These are phyloP conservation scores for Eulemur macaco DNA, from an alignment of 2,113 vertebrate genomes.

Conservation along the genomic window DNA sequence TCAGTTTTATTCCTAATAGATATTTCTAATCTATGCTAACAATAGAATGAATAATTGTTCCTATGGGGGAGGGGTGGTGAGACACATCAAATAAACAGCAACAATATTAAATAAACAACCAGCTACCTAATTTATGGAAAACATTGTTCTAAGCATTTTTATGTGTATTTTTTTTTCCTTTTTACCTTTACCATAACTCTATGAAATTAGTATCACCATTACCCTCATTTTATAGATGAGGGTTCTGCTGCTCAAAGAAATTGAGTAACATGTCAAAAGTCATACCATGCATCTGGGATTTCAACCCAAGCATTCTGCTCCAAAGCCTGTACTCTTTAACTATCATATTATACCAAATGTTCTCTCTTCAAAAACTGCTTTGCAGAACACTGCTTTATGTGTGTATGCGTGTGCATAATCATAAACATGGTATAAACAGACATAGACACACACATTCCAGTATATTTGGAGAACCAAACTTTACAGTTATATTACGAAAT, in stretches of 20 bases:
- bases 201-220: neutral
- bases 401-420: neutral
- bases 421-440: neutral
- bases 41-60: slow-evolving; percentile 29
- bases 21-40: slow-evolving; percentile 20
- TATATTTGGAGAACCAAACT: neutral
- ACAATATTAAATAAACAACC: neutral
- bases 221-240: slow-evolving; percentile 25
- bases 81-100: neutral
- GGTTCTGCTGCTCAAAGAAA: neutral
- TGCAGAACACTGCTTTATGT: neutral
- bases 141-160: slow-evolving; percentile 20
- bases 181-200: slow-evolving; percentile 32
- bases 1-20: slow-evolving; percentile 13
- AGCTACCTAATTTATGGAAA: neutral
- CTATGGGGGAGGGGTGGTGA: neutral
- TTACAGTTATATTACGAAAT: neutral
- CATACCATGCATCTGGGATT: neutral
- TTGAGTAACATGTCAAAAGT: neutral
- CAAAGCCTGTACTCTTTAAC: neutral
- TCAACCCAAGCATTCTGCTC: neutral
- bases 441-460: neutral
- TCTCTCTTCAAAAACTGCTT: neutral
- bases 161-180: neutral
- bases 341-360: neutral